Evolutionary conservation across 1,140 invertebrate species (phyloP), one percentile per base, ranked within the genome.

Genomic region (Apocrypta bakeri): DNA sequence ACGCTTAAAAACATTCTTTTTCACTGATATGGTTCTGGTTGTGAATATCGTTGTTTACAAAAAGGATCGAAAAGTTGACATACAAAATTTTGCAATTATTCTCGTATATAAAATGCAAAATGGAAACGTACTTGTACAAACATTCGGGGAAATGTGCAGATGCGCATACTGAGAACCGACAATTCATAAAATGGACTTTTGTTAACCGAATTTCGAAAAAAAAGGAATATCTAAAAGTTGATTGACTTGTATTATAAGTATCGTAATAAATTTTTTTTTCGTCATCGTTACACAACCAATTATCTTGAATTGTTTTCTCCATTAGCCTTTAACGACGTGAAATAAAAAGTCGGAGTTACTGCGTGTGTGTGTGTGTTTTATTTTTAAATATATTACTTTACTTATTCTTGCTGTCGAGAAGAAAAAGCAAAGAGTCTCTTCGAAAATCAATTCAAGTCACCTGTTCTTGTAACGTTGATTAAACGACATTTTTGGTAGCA

Each of bases 401-500:
- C 33, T 2, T 37, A 37, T 37, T n/a, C n/a, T n/a, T n/a, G n/a
- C n/a, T n/a, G n/a, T n/a, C n/a, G n/a, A 21, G 14, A 48, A 48
- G 14, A 56, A 21, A 37, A 21, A 56, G 48, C 48, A 56, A 21
- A 56, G 48, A 21, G 48, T n/a, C 48, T 56, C 17, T 21, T 56
- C 48, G 21, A 56, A 3, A 56, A 56, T 17, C 48, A 17, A 56
- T 56, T 56, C 48, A 56, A 56, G 48, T 21, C 48, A 6, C 48
- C 14, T 56, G 48, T 17, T 21, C 21, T 56, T 56, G 48, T 56
- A 21, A 56, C 48, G 48, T 27, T 27, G 7, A 24, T 68, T 31
- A 64, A 68, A 79, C 69, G 68, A 79, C 77, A 79, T 69, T 48
- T 56, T 66, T 79, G 77, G 71, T 82, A 71, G 48, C 33, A 82